Percentiles rank a stretch among this genome's conserved stretches.
These are phyloP conservation scores for Phaethornis superciliosus DNA, from an alignment of 2,113 vertebrate genomes.

Conservation along the genomic window DNA sequence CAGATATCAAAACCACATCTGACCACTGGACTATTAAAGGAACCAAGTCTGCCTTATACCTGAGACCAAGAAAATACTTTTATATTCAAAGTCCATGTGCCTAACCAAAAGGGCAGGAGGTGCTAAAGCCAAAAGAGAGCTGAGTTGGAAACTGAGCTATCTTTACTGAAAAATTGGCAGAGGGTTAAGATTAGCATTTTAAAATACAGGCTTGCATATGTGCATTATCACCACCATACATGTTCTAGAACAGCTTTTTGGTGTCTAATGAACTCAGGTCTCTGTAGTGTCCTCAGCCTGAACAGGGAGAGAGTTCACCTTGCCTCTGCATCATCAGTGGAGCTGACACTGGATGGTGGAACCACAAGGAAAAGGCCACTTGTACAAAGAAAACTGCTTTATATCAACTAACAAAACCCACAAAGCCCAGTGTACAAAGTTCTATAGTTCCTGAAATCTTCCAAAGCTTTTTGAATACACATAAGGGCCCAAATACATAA, in stretches of 20 bases:
- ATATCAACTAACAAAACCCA: not conserved
- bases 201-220: accelerated
- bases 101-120: not conserved
- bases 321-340: not conserved
- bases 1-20: not conserved
- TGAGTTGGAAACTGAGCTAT: not conserved
- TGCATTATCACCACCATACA: not conserved
- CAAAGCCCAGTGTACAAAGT: not conserved
- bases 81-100: not conserved
- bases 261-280: not conserved
- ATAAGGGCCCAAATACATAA: not conserved
- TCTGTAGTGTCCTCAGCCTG: not conserved
- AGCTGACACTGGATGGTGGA: not conserved
- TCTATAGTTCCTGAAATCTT: not conserved
- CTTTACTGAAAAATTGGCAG: not conserved
- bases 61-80: not conserved
- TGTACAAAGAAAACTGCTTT: not conserved
- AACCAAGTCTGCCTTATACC: not conserved
- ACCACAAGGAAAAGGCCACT: not conserved
- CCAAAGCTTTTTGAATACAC: not conserved
- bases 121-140: not conserved
- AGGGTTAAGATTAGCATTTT: not conserved
- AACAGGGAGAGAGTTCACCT: not conserved
- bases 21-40: not conserved
- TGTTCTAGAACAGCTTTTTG: not conserved